Evolutionary conservation across 2,113 vertebrate species (phyloP), one percentile per base, ranked within the genome.

Genomic region (Hipposideros armiger): DNA sequence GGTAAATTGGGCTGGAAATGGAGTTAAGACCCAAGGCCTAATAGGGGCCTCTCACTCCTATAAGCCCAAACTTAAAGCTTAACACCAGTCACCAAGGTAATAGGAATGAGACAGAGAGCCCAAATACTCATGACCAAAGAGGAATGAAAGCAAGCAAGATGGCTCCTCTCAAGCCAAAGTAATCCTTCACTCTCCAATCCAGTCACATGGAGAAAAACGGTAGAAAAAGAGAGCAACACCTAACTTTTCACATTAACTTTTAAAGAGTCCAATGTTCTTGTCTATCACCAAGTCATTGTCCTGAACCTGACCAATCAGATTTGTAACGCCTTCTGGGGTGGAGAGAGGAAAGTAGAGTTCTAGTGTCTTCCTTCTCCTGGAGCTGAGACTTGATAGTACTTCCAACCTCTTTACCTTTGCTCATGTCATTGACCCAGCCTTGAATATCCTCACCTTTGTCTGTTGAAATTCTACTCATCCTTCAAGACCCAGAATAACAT

Each of bases 401-500:
- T 76, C 54, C 45, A 22, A 13, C 28, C 52, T 80, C 58, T 42
- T 82, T n/a, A 9, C 70, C 11, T 42, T 40, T 54, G 40, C 13
- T 87, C 3, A 10, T 42, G 6, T 73, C 56, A 36, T 50, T 52
- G 62, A 69, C 69, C 13, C 4, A 78, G 36, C 60, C 45, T 62
- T 58, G 36, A 69, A 14, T 24, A 32, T 24, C 36, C 11, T 73
- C 42, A 50, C 28, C 22, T 58, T 81, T 60, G 5, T 47, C 90
- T 28, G 8, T 42, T 81, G 77, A 60, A 76, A 91, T 81, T 58
- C 69, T 74, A 30, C 5, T 67, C 36, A 64, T 66, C 56, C 56
- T 89, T 93, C 73, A 54, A 89, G 30, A 95, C 81, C 36, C 54
- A 90, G 60, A 50, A 87, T 47, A 77, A 87, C 11, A 16, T 95